phyloP scores from a whole-genome alignment of 2,888 invertebrate genomes.

The Protonemura montana region DNA sequence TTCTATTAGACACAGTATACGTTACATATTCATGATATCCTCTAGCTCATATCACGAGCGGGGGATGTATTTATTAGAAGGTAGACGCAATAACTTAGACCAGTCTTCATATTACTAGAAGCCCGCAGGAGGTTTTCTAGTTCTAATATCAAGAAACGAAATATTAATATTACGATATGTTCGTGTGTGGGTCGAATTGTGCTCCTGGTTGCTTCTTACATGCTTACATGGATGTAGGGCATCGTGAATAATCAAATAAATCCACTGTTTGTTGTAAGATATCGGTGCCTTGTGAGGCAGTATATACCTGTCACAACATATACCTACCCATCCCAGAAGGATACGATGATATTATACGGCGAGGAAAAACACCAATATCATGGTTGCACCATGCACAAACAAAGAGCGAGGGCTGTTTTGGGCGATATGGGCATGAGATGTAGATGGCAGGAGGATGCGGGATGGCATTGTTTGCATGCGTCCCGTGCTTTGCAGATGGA shows the following conservation, averaged over 20 bases:
- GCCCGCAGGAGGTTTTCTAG: constrained; percentile 25
- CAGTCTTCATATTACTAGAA: constrained; percentile 25
- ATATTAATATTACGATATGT: constrained; percentile 21
- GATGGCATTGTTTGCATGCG: neutral
- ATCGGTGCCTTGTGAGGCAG: neutral
- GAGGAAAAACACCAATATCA: constrained; percentile 14
- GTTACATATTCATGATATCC: constrained; percentile 42
- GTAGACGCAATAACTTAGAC: constrained; percentile 40
- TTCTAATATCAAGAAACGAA: constrained; percentile 18
- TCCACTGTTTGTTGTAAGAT: constrained; percentile 1
- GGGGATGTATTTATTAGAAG: constrained; percentile 42
- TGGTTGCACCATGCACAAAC: neutral
- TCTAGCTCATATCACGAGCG: constrained; percentile 26
- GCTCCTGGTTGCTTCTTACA: constrained; percentile 30
- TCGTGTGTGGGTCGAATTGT: constrained; percentile 24
- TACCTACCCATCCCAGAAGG: neutral
- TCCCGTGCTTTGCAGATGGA: neutral
- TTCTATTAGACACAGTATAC: constrained; percentile 12
- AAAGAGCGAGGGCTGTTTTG: neutral
- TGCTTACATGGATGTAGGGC: constrained; percentile 7
- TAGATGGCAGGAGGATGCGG: neutral
- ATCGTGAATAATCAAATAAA: constrained; percentile 37
- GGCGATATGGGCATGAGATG: neutral
- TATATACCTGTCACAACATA: constrained; percentile 22
- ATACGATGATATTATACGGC: neutral